phyloP scores from a whole-genome alignment of 2,113 vertebrate species.

The Illadopsis cleaveri region DNA sequence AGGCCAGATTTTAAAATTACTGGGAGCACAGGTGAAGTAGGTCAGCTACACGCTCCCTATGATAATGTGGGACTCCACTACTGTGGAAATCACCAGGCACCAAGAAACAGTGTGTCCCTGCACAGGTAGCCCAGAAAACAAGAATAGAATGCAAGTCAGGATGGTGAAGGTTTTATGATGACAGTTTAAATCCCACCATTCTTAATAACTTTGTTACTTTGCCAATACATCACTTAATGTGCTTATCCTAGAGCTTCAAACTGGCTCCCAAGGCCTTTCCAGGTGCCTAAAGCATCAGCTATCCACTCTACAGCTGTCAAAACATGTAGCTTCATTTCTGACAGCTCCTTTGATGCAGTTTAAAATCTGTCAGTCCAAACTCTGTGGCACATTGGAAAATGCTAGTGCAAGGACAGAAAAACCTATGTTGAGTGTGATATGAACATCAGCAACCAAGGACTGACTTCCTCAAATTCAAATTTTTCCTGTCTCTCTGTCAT shows the following conservation, averaged over 20 bases:
- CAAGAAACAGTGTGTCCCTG: not conserved
- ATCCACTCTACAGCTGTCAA: not conserved
- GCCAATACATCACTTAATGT: not conserved
- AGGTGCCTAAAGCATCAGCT: not conserved
- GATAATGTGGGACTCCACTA: not conserved
- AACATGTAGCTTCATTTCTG: not conserved
- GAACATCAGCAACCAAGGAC: not conserved
- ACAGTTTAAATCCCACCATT: not conserved
- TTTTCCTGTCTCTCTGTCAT: not conserved
- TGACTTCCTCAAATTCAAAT: not conserved
- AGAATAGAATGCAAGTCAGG: not conserved
- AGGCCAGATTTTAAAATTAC: not conserved
- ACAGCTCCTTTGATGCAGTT: not conserved
- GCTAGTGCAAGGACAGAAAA: not conserved
- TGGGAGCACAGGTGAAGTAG: not conserved
- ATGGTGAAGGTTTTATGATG: not conserved
- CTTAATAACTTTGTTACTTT: not conserved
- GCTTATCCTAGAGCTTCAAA: not conserved
- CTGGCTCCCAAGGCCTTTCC: not conserved
- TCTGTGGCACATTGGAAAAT: not conserved
- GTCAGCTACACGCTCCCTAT: not conserved
- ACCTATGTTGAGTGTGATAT: not conserved
- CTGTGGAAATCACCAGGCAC: not conserved
- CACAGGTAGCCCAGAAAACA: not conserved
- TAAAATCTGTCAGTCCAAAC: not conserved